A percentile compares a stretch with the other conserved stretches of the same genome.
Conservation (phyloP, 2,113 vertebrate genomes). For the Amblyopsis rosae region DNA sequence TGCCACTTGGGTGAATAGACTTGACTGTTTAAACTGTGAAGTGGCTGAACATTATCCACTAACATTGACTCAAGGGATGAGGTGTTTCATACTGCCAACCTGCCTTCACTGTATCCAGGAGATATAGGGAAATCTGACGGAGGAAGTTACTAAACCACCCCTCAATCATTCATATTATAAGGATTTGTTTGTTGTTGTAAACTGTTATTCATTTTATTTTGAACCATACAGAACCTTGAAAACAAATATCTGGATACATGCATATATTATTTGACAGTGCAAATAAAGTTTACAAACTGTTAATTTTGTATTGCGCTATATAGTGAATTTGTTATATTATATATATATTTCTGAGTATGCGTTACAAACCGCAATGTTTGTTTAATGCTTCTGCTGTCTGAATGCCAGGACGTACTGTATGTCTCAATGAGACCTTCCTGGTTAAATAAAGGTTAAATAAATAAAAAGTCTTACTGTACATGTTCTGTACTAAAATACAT, state of each 20-base stretch:
- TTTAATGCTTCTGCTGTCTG: too few species aligned
- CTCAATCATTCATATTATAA: too few species aligned
- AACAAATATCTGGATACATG: too few species aligned
- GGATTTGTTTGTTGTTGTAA: too few species aligned
- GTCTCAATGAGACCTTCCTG: too few species aligned
- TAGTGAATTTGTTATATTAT: not conserved
- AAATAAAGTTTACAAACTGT: not conserved
- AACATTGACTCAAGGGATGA: conserved; percentile 22
- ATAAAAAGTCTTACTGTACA: not conserved
- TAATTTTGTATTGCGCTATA: not conserved
- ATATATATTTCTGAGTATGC: too few species aligned
- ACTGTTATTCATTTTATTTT: too few species aligned
- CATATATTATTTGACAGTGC: not conserved
- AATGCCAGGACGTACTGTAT: too few species aligned
- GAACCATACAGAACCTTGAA: too few species aligned
- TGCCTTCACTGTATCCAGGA: conserved; percentile 17
- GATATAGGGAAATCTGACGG: too few species aligned
- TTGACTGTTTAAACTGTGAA: conserved; percentile 21
- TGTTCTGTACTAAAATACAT: not conserved
- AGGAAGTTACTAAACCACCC: too few species aligned
- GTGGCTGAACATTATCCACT: conserved; percentile 29
- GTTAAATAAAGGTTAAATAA: not conserved
- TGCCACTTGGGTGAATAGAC: conserved; percentile 10
- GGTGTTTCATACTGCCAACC: conserved; percentile 25
- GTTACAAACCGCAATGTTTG: too few species aligned